A percentile compares a stretch with the other conserved stretches of the same genome.
Evolutionary conservation across 1,140 invertebrate genomes (phyloP).

Genomic region (Neodiprion virginianus): DNA sequence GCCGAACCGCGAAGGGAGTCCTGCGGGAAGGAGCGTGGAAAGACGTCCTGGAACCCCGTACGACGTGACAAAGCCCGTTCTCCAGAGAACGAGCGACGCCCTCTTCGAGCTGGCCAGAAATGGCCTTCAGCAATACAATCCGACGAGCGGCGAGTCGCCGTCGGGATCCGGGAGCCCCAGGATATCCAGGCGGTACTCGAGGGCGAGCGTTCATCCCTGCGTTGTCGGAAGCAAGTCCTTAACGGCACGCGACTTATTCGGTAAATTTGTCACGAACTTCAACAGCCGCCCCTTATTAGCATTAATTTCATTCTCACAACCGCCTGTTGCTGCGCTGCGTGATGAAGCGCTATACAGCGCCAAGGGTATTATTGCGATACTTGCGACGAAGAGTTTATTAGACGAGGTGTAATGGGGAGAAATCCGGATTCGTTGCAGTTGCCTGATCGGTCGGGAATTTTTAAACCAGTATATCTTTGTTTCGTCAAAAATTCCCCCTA

Average conservation of each 20-base stretch:
- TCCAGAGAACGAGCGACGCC: constrained; percentile 25
- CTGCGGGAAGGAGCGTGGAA: constrained; percentile 10
- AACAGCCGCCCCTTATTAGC: constrained; percentile 16
- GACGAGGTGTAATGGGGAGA: no score
- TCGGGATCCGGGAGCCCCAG: constrained; percentile 30
- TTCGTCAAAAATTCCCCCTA: no score
- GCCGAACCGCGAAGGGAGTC: constrained; percentile 15
- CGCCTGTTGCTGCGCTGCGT: not conserved
- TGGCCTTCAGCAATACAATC: constrained; percentile 22
- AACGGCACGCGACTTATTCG: constrained; percentile 48
- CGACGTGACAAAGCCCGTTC: constrained; percentile 8
- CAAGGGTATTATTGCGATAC: no score
- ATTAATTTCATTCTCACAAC: not conserved
- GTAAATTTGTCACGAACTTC: constrained; percentile 32
- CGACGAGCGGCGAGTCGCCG: not conserved
- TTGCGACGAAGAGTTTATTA: no score
- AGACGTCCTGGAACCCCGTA: not conserved
- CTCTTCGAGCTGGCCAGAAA: constrained; percentile 44
- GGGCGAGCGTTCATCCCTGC: constrained; percentile 42
- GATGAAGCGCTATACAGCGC: not conserved
- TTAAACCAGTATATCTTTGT: no score
- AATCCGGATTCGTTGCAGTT: no score
- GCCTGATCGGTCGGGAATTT: no score
- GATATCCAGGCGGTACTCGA: constrained; percentile 30
- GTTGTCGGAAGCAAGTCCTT: constrained; percentile 42